A percentile compares a stretch with the other conserved stretches of the same genome.
phyloP scores from a whole-genome alignment of 2,888 invertebrate species.

The Eulithis prunata region DNA sequence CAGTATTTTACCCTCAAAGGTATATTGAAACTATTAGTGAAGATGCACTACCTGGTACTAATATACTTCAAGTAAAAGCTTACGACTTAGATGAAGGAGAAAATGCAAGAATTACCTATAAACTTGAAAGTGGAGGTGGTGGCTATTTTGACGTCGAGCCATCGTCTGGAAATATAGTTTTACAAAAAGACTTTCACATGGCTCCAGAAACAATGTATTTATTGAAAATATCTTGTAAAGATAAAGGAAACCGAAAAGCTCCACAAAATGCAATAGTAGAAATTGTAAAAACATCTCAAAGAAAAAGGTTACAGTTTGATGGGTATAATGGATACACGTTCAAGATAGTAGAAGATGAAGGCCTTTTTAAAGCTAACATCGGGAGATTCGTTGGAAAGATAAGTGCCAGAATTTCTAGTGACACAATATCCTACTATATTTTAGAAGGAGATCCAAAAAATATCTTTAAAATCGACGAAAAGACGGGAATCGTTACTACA shows the following conservation, averaged over 20 bases:
- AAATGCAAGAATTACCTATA: conserved; percentile 92
- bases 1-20: conserved; percentile 94
- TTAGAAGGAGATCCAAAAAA: conserved; percentile 91
- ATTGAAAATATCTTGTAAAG: conserved; percentile 91
- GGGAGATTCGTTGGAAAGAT: conserved; percentile 92
- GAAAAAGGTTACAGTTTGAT: conserved; percentile 90
- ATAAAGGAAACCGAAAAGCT: conserved; percentile 90
- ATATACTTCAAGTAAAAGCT: conserved; percentile 90
- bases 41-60: conserved; percentile 86
- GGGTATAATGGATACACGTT: conserved; percentile 91
- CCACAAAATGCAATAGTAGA: conserved; percentile 91
- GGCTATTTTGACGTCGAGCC: conserved; percentile 92
- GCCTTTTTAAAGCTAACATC: conserved; percentile 83
- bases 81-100: conserved; percentile 94
- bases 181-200: conserved; percentile 87
- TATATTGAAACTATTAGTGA: conserved; percentile 92
- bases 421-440: conserved; percentile 89
- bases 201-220: conserved; percentile 88
- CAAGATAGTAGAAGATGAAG: conserved; percentile 92
- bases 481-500: conserved; percentile 91
- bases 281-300: conserved; percentile 89
- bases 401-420: conserved; percentile 85
- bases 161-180: conserved; percentile 89
- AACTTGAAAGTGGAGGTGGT: conserved; percentile 91
- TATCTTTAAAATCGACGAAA: conserved; percentile 92